Evolutionary conservation across 2,113 vertebrate genomes (phyloP).

Genomic region (Dicrurus megarhynchus): DNA sequence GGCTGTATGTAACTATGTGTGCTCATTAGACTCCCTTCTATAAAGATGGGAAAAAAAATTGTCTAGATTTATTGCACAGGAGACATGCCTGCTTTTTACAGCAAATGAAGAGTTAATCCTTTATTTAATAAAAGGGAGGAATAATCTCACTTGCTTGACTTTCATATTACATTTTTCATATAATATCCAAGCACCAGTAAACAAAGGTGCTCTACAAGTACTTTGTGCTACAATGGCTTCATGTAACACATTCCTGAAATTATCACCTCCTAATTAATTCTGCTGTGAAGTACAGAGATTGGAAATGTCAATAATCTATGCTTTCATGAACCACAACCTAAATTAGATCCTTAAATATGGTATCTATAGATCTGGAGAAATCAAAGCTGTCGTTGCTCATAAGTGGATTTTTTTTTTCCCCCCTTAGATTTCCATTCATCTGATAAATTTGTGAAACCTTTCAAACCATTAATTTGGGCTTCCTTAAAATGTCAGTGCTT

Average conservation of each 20-base stretch:
- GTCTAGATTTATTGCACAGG: neutral
- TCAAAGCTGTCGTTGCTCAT: neutral
- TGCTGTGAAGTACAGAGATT: constrained; percentile 13
- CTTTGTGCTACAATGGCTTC: constrained; percentile 23
- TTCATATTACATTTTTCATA: constrained; percentile 52
- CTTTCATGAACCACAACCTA: constrained; percentile 33
- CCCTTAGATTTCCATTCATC: constrained; percentile 16
- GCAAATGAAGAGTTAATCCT: constrained; percentile 72
- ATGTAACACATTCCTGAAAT: constrained; percentile 35
- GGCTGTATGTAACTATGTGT: neutral
- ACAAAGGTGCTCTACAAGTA: neutral
- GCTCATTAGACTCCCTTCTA: neutral
- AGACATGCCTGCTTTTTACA: constrained; percentile 50
- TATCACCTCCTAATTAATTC: constrained; percentile 62
- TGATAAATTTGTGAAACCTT: constrained; percentile 57
- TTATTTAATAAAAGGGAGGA: constrained; percentile 75
- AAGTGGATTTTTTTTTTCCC: constrained; percentile 11
- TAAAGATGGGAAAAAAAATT: neutral
- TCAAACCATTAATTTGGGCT: constrained; percentile 54
- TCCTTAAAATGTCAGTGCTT: constrained; percentile 50
- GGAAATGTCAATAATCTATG: constrained; percentile 66
- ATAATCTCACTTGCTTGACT: constrained; percentile 73
- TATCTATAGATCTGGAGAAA: constrained; percentile 56
- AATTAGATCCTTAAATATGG: constrained; percentile 57
- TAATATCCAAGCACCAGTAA: constrained; percentile 16